Evolutionary conservation across 2,113 vertebrate species (phyloP), one percentile per base, ranked within the genome.

Genomic region (Toxotes chatareus): DNA sequence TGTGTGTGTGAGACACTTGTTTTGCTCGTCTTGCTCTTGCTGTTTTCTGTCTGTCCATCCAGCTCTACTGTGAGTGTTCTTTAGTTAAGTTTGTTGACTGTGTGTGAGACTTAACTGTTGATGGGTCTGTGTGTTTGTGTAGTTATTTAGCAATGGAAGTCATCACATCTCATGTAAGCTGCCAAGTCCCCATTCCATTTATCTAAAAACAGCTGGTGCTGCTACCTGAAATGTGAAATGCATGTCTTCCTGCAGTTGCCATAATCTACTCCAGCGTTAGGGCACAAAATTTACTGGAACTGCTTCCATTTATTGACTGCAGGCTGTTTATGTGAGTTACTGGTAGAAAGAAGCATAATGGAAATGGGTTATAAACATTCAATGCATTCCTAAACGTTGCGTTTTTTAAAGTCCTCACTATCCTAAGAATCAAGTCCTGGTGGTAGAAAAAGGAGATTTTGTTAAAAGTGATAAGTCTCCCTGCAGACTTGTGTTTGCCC

Each of bases 121-220:
- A 16, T 34, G 4, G 31, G 42, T 1, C 3, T 42, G 14, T 38
- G 7, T 75, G 47, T 49, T 49, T 51, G 11, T 46, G 3, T 75
- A 16, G 32, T 40, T 34, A 42, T 67, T 79, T 72, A 77, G 21
- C 9, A 17, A n/a, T 53, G n/a, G 17, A 10, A 34, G 34, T 34
- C 32, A 49, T 66, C 70, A 36, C 32, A 67, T 27, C 59, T 71
- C 49, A 51, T 80, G 27, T 62, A 55, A 64, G 79, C 38, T 69
- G 51, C 19, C 19, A 75, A 32, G 8, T 21, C 44, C 16, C 31
- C 32, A 19, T 73, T 62, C 32, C 27, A 32, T 73, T 53, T 60
- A 56, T 79, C 44, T 51, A 44, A 34, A 74, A 72, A 36, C 55
- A 81, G 65, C 85, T 80, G 51, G 62, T 66, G 63, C 9, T 73